Conservation (phyloP, 2,113 vertebrate species). For the Formicarius rufipectus region DNA sequence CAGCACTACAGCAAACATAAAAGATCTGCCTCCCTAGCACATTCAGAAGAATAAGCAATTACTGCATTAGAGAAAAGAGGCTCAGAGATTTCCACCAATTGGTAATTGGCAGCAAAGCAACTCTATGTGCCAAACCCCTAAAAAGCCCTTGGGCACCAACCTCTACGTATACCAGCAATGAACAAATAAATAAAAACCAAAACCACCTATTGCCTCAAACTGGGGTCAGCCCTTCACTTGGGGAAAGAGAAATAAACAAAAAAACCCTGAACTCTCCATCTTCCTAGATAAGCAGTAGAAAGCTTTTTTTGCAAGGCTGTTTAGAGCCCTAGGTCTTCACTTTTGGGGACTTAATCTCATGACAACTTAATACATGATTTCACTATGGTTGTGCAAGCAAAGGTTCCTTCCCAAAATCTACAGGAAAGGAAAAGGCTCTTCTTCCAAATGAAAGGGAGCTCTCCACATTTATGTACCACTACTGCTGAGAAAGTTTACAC, state of each 20-base stretch:
- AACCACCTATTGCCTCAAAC: not conserved
- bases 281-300: not conserved
- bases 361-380: not conserved
- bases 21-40: constrained; percentile 47
- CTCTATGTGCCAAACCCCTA: constrained; percentile 18
- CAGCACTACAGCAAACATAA: constrained; percentile 18
- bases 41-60: constrained; percentile 63
- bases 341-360: not conserved
- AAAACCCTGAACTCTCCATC: not conserved
- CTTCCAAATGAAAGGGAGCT: not conserved
- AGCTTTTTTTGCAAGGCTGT: not conserved
- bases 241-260: not conserved
- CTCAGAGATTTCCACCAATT: constrained; percentile 48
- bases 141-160: not conserved
- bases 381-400: not conserved
- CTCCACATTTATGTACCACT: not conserved
- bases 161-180: not conserved
- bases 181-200: not conserved
- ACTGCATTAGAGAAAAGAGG: constrained; percentile 51
- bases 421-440: not conserved
- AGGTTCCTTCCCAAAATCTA: not conserved
- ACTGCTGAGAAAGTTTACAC: not conserved
- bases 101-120: constrained; percentile 35
- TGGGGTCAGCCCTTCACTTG: not conserved
- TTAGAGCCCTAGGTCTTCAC: not conserved